These are phyloP conservation scores for Melieria crassipennis DNA, from an alignment of 2,888 invertebrate species.

Conservation along the genomic window DNA sequence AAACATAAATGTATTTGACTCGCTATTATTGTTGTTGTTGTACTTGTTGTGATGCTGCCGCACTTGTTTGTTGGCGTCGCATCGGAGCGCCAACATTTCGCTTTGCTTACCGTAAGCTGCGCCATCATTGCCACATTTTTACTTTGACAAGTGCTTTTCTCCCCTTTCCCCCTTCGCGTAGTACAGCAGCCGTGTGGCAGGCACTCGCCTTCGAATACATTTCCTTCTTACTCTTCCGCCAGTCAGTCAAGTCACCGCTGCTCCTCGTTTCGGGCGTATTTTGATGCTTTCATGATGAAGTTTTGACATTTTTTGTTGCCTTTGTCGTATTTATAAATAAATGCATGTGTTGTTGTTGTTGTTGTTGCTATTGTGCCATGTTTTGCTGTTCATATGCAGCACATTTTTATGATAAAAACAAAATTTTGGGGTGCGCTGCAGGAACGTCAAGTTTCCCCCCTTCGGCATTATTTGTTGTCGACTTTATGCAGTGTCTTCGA, in stretches of 20 bases:
- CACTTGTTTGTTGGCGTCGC: background rate
- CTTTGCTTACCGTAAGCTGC: background rate
- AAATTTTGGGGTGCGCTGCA: too few species aligned
- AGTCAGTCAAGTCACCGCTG: too few species aligned
- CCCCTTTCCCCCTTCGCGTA: too few species aligned
- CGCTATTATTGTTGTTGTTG: background rate
- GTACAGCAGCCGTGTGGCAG: too few species aligned
- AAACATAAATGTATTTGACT: background rate
- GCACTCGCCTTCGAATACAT: too few species aligned
- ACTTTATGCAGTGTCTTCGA: background rate
- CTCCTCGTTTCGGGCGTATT: constrained; percentile 20
- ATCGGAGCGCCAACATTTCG: background rate
- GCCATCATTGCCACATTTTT: background rate
- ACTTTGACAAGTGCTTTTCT: background rate
- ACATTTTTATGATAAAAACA: too few species aligned
- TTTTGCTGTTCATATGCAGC: too few species aligned
- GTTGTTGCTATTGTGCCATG: too few species aligned
- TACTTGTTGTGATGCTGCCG: constrained; percentile 38
- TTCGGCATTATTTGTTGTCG: background rate
- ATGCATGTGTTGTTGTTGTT: background rate
- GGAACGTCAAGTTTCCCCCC: too few species aligned
- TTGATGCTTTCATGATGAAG: constrained; percentile 43
- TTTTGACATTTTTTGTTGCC: constrained; percentile 41
- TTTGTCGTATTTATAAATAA: constrained; percentile 5
- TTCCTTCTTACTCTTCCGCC: too few species aligned